Percentiles rank a stretch among this genome's conserved stretches.
phyloP scores from a whole-genome alignment of 2,888 invertebrate genomes.

The Lapara coniferarum region DNA sequence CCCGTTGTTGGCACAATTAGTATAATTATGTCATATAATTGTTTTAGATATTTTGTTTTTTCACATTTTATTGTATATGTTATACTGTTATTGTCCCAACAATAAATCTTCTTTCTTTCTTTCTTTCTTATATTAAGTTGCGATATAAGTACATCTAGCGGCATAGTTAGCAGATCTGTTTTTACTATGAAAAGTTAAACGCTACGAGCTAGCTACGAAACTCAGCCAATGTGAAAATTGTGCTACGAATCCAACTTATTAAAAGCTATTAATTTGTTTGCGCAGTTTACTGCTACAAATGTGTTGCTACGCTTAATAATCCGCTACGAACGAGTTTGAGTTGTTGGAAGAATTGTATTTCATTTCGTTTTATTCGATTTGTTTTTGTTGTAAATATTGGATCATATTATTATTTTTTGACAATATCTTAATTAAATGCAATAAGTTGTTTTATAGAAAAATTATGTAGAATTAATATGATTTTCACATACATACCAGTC shows the following conservation, averaged over 20 bases:
- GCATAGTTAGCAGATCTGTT: background rate
- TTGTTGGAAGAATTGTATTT: background rate
- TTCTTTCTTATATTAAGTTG: no score
- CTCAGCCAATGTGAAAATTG: slow-evolving; percentile 1
- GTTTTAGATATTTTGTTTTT: no score
- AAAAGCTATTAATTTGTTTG: slow-evolving; percentile 11
- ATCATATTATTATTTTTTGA: no score
- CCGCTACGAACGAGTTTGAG: background rate
- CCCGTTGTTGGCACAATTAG: no score
- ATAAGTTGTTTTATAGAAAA: no score
- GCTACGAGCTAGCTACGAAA: slow-evolving; percentile 23
- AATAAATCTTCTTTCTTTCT: no score
- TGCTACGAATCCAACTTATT: slow-evolving; percentile 14
- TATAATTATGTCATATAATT: no score
- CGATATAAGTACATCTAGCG: background rate
- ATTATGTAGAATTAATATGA: no score
- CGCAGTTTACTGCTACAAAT: slow-evolving; percentile 11
- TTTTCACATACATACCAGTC: no score
- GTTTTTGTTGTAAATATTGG: background rate
- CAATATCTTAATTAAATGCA: no score
- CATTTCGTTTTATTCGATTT: background rate
- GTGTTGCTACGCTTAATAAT: slow-evolving; percentile 14
- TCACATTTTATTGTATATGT: no score
- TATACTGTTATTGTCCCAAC: no score
- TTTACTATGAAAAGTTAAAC: slow-evolving; percentile 19